Conservation (phyloP, 1,140 invertebrate species). For the Diorhabda sublineata region DNA sequence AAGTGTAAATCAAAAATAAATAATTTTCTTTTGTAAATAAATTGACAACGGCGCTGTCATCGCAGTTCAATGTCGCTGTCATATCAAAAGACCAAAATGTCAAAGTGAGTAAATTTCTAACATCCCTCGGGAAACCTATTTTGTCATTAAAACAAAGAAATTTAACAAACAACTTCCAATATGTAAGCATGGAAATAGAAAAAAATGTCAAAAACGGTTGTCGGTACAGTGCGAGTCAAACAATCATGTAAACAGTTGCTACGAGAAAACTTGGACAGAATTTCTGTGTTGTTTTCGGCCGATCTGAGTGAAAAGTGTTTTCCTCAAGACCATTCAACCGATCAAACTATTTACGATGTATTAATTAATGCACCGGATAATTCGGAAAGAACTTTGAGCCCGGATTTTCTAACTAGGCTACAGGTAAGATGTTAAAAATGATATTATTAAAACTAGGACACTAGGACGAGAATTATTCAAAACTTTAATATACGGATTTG, state of each 20-base stretch:
- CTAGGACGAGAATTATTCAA: conserved; percentile 32
- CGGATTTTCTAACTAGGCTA: conserved; percentile 42
- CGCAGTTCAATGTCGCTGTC: conserved; percentile 12
- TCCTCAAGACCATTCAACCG: conserved; percentile 22
- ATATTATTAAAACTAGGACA: conserved; percentile 29
- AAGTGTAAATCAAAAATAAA: too few species aligned
- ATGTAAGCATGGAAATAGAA: conserved; percentile 42
- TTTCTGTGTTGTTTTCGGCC: conserved; percentile 44
- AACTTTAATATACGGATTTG: conserved; percentile 34
- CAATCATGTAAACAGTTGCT: conserved; percentile 39
- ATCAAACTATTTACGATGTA: conserved; percentile 38
- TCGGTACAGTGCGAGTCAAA: conserved; percentile 43
- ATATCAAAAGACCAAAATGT: conserved; percentile 8
- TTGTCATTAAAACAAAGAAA: conserved; percentile 3
- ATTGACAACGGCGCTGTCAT: conserved; percentile 7
- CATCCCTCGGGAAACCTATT: background rate
- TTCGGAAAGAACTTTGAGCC: conserved; percentile 35
- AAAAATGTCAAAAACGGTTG: conserved; percentile 39
- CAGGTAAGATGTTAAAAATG: conserved; percentile 40
- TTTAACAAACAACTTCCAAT: conserved; percentile 15
- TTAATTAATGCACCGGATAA: conserved; percentile 31
- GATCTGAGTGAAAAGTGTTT: conserved; percentile 37
- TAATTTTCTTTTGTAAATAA: too few species aligned
- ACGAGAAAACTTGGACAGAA: conserved; percentile 41
- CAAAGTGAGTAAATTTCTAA: conserved; percentile 5